These are phyloP conservation scores for Dermolepida albohirtum DNA, from an alignment of 2,888 invertebrate genomes.

Conservation along the genomic window DNA sequence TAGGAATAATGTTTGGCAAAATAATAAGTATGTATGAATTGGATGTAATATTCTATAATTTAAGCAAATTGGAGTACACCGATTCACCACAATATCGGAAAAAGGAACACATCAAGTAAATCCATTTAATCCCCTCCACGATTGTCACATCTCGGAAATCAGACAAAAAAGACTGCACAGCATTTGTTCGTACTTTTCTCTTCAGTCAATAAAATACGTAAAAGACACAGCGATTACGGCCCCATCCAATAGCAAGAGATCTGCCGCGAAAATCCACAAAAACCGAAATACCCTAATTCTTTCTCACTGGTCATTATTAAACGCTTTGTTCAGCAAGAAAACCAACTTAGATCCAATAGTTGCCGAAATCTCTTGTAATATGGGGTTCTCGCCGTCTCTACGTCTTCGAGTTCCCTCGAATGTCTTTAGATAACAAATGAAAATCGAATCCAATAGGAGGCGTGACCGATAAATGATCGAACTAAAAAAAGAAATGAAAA, in stretches of 20 bases:
- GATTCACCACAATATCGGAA: constrained; percentile 52
- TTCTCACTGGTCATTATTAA: constrained; percentile 63
- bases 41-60: no score
- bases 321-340: constrained; percentile 66
- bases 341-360: constrained; percentile 54
- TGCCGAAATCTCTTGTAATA: constrained; percentile 62
- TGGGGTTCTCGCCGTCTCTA: constrained; percentile 56
- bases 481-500: constrained; percentile 54
- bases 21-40: no score
- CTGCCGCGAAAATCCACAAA: constrained; percentile 50
- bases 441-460: constrained; percentile 57
- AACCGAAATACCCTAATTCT: constrained; percentile 56
- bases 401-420: constrained; percentile 51
- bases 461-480: constrained; percentile 59
- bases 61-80: constrained; percentile 44
- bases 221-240: constrained; percentile 53
- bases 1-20: no score
- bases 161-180: constrained; percentile 45
- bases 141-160: constrained; percentile 57
- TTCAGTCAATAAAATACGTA: constrained; percentile 48
- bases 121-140: constrained; percentile 54
- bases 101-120: constrained; percentile 45
- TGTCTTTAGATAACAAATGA: constrained; percentile 60
- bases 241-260: constrained; percentile 53
- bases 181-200: constrained; percentile 17